Base-by-base conservation (phyloP, 2,113 vertebrate species). In the Maccullochella peelii region DNA sequence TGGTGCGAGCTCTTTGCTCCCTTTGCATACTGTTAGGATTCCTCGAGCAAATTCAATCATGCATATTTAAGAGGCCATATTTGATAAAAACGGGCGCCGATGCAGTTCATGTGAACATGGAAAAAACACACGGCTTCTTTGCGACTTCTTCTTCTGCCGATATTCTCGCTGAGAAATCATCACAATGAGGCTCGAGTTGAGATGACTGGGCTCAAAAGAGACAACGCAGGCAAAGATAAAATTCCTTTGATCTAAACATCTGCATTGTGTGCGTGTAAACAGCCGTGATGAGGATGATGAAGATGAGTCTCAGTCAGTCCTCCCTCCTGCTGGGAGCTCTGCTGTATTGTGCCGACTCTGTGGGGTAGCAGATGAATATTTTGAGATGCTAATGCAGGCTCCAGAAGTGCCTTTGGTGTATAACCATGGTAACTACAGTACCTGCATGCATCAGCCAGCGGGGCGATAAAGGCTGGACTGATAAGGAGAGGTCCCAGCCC, bases 361-460 rank as follows among this genome's bases (percentile, higher is more conserved):
- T 59, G 44, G 87, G 89, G 91, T 68, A 87, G 86, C 55, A 81
- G 89, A 84, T 89, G 93, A 91, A 91, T 95, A 92, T 94, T 91
- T 93, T 84, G 85, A 61, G 49, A 91, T 88, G 88, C 73, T 90
- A 93, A 93, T 90, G 90, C 82, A 7, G 58, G 62, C 73, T 65
- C 40, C 78, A 82, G 82, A 72, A 65, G 63, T 58, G 86, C 79
- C 79, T 83, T 84, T 82, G 82, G 86, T 82, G 86, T 68, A 93
- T 88, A 88, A 86, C 88, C 88, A 88, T 89, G 86, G 92, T 82
- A 88, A 92, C 90, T 27, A 80, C 87, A 77, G 76, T 67, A 89
- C 82, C 90, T 79, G 88, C 80, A 76, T 82, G 88, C 63, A 82
- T 80, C 83, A 84, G 84, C 85, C 77, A 30, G 76, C 18, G 36